A percentile compares a stretch with the other conserved stretches of the same genome.
Evolutionary conservation across 1,140 invertebrate genomes (phyloP).

Genomic region (Drosophila pachea): DNA sequence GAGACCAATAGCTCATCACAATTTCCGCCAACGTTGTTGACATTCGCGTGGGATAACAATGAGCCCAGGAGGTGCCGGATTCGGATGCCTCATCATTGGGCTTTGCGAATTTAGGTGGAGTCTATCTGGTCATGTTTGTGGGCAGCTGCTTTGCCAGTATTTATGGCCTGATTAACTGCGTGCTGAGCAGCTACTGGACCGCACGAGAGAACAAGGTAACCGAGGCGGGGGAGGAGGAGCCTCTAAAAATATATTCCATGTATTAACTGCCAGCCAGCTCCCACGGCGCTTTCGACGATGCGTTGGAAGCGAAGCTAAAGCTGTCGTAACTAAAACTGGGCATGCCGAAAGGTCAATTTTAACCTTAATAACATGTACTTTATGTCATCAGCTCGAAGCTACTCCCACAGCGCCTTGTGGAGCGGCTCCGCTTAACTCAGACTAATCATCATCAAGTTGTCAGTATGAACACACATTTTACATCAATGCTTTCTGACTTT

Average conservation of each 20-base stretch:
- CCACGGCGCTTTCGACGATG: no score
- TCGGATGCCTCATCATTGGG: conserved; percentile 83
- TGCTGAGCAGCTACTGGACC: conserved; percentile 61
- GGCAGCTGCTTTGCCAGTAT: conserved; percentile 79
- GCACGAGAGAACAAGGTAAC: conserved; percentile 75
- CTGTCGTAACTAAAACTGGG: conserved; percentile 59
- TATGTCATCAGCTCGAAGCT: conserved; percentile 31
- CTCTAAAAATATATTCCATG: conserved; percentile 37
- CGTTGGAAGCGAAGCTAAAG: not conserved
- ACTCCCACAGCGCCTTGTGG: conserved; percentile 26
- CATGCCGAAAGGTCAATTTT: conserved; percentile 38
- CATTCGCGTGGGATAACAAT: conserved; percentile 7
- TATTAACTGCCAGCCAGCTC: conserved; percentile 33
- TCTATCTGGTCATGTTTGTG: conserved; percentile 93
- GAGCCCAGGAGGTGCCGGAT: conserved; percentile 54
- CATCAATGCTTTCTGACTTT: not conserved
- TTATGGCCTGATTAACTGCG: conserved; percentile 71
- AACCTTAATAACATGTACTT: conserved; percentile 44
- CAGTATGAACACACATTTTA: not conserved
- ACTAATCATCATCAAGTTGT: not conserved
- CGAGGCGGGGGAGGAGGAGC: not conserved
- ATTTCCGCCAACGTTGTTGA: conserved; percentile 20
- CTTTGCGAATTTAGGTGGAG: conserved; percentile 94
- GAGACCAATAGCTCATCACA: conserved; percentile 19
- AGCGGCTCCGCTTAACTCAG: conserved; percentile 22